Evolutionary conservation across 2,113 vertebrate genomes (phyloP).

Genomic region (Sceloporus undulatus): DNA sequence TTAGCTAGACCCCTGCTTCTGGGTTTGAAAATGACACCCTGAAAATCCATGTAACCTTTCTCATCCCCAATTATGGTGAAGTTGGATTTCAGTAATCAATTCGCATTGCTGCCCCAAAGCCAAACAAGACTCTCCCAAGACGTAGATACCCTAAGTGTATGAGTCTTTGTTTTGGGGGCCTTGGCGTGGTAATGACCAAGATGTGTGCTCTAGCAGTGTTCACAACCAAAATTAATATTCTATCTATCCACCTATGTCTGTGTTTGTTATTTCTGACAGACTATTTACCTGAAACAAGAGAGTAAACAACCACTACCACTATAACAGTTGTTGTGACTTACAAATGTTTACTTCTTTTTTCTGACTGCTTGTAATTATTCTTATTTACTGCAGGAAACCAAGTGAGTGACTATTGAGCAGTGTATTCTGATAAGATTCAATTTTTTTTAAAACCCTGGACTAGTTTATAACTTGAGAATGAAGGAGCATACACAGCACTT

Average conservation of each 20-base stretch:
- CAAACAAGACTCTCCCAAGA: background rate
- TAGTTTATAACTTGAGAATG: background rate
- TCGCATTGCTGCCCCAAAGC: background rate
- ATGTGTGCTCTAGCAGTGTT: background rate
- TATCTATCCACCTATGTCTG: background rate
- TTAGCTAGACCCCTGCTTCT: background rate
- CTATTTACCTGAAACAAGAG: background rate
- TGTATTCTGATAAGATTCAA: background rate
- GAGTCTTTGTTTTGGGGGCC: background rate
- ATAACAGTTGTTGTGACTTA: background rate
- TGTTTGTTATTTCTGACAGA: background rate
- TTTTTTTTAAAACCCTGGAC: background rate
- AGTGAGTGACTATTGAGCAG: background rate
- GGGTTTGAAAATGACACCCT: background rate
- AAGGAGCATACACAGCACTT: background rate
- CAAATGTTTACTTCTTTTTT: background rate
- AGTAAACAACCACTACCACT: background rate
- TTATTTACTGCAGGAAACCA: background rate
- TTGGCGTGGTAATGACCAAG: background rate
- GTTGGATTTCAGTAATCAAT: background rate
- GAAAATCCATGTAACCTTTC: background rate
- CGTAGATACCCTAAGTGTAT: background rate
- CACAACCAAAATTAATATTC: background rate
- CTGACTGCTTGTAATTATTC: background rate
- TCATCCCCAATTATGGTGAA: background rate